A percentile compares a stretch with the other conserved stretches of the same genome.
These are phyloP conservation scores for Sipha flava DNA, from an alignment of 1,140 invertebrate genomes.

Conservation along the genomic window DNA sequence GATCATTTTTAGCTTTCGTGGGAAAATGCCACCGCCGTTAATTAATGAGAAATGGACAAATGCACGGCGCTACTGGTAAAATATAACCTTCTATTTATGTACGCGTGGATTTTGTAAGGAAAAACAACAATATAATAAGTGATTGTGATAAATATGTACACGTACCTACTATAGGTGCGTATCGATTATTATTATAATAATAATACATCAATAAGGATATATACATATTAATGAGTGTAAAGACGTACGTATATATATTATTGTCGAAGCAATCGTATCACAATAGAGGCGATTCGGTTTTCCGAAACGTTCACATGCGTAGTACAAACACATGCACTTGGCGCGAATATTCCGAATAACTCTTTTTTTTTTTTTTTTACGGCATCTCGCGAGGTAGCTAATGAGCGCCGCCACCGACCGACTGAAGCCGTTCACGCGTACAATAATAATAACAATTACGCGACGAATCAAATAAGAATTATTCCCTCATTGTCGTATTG, in stretches of 20 bases:
- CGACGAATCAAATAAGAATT: neutral
- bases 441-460: neutral
- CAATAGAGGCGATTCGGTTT: neutral
- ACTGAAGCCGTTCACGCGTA: neutral
- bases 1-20: conserved; percentile 8
- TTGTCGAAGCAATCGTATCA: neutral
- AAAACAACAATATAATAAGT: neutral
- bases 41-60: neutral
- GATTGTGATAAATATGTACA: neutral
- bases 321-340: neutral
- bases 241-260: neutral
- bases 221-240: no score
- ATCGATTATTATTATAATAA: neutral
- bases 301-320: neutral
- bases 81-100: no score
- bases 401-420: neutral
- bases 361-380: neutral
- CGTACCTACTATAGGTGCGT: no score
- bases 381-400: neutral
- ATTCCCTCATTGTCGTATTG: conserved; percentile 10
- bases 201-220: no score
- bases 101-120: neutral
- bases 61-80: neutral
- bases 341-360: neutral
- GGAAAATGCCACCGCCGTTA: neutral